Conservation (phyloP, 2,113 vertebrate species). For the Platysternon megacephalum region DNA sequence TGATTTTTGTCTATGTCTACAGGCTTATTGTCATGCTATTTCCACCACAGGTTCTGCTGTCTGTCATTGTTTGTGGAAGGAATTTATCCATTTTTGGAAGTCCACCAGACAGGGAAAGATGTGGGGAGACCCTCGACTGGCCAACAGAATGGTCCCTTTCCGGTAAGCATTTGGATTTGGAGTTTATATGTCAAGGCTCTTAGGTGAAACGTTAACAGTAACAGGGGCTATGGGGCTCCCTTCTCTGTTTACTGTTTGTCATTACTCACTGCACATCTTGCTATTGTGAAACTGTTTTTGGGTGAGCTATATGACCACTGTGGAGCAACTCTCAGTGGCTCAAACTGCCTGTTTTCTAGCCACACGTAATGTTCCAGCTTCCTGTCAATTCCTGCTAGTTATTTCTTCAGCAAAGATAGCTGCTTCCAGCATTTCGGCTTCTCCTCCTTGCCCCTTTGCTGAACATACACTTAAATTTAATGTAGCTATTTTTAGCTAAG, state of each 20-base stretch:
- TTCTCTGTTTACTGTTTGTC: neutral
- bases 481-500: neutral
- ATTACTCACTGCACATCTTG: neutral
- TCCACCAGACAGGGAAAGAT: conserved; percentile 76
- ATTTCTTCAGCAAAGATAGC: neutral
- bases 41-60: conserved; percentile 66
- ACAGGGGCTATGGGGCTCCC: neutral
- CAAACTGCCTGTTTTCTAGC: neutral
- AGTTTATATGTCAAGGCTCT: neutral
- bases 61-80: conserved; percentile 48
- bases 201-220: neutral
- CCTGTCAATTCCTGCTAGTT: neutral
- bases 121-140: conserved; percentile 93
- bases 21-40: conserved; percentile 21
- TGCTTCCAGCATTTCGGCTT: neutral
- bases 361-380: neutral
- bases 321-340: neutral
- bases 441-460: neutral
- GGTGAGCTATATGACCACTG: neutral
- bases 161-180: conserved; percentile 82
- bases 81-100: conserved; percentile 48
- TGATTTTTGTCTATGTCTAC: neutral
- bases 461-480: neutral
- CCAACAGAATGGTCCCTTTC: conserved; percentile 89
- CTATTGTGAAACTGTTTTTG: neutral